Conservation (phyloP, 2,797 vertebrate species). For the Hybognathus amarus region DNA sequence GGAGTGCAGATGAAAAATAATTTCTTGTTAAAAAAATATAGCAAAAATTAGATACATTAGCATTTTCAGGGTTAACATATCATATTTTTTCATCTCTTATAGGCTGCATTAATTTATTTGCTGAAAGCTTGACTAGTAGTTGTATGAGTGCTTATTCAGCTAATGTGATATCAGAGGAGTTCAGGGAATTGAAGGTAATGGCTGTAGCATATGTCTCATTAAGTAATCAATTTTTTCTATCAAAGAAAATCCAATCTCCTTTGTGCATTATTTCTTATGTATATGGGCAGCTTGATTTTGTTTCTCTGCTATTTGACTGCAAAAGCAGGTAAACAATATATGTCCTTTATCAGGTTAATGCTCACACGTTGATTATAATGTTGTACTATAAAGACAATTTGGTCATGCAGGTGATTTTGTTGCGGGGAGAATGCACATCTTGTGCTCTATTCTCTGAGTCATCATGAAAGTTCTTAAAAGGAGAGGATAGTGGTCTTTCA, state of each 20-base stretch:
- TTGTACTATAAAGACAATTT: background rate
- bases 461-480: background rate
- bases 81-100: background rate
- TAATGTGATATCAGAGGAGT: conserved; percentile 11
- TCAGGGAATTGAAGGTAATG: conserved; percentile 20
- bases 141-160: conserved; percentile 25
- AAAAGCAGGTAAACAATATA: background rate
- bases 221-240: conserved; percentile 8
- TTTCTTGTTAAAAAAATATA: background rate
- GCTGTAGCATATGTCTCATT: conserved; percentile 18
- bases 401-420: background rate
- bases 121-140: conserved; percentile 6
- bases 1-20: background rate
- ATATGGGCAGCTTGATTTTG: background rate
- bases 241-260: conserved; percentile 10
- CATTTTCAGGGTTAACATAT: background rate
- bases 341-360: background rate
- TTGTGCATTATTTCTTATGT: conserved; percentile 15
- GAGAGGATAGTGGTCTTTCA: background rate
- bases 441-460: background rate
- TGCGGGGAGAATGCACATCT: background rate
- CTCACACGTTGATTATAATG: background rate
- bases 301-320: background rate
- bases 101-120: conserved; percentile 8
- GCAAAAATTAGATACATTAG: background rate